Evolutionary conservation across 1,140 invertebrate genomes (phyloP).

Genomic region (Frieseomelitta varia): DNA sequence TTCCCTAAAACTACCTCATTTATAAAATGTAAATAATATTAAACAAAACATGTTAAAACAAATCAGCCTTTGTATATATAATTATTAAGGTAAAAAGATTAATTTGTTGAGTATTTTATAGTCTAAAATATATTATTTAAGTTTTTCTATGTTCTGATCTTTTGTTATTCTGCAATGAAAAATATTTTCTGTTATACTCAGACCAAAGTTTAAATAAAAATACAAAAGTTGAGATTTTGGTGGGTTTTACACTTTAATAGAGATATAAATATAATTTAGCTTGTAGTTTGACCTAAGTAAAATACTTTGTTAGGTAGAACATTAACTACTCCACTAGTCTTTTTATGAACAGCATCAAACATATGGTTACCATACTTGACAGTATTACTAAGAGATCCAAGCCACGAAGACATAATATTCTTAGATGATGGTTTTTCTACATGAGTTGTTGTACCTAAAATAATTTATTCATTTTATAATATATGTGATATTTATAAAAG

Average conservation of each 20-base stretch:
- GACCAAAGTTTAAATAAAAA: background rate
- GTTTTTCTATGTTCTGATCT: background rate
- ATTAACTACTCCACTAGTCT: constrained; percentile 78
- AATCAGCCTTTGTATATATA: constrained; percentile 50
- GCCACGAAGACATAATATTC: constrained; percentile 83
- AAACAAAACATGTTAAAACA: constrained; percentile 1
- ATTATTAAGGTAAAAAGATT: constrained; percentile 5
- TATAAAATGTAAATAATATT: constrained; percentile 27
- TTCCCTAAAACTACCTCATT: background rate
- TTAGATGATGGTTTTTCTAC: constrained; percentile 76
- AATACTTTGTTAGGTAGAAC: constrained; percentile 78
- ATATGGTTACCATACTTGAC: constrained; percentile 85
- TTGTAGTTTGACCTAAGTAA: constrained; percentile 71
- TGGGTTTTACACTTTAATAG: background rate
- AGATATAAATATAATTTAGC: constrained; percentile 19
- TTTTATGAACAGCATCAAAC: constrained; percentile 83
- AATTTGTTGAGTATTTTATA: background rate
- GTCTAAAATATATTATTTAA: too few relatives aligned
- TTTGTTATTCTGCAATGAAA: background rate
- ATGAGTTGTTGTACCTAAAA: constrained; percentile 63
- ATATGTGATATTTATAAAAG: background rate
- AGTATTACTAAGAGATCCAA: constrained; percentile 83
- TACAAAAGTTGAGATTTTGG: background rate
- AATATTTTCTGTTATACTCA: background rate
- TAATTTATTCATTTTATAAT: background rate